Evolutionary conservation across 2,888 invertebrate species (phyloP), one percentile per base, ranked within the genome.

Genomic region (Pollenia angustigena): DNA sequence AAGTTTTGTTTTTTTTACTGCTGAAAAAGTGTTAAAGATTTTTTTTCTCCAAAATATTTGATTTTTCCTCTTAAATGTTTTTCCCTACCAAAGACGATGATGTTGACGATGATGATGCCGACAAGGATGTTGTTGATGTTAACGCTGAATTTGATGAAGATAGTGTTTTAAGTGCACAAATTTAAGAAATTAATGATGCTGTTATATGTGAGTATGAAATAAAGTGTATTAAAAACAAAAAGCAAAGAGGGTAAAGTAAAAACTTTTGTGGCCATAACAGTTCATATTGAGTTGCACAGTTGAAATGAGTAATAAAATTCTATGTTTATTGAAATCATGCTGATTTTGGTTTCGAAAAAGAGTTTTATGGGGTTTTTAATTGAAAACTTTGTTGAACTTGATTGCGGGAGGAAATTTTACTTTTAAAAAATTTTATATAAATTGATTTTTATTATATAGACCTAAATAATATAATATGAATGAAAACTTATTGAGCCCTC

Each of bases 131-230:
- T 78, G 76, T 52, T 80, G 56, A 58, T 76, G 71, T 69, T 81
- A 58, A 64, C 44, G 58, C 48, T 56, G 66, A 72, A 71, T 74
- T 81, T 81, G 71, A 82, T 82, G 85, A 81, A 75, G 66, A 83
- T 76, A 80, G 76, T 52, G 42, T 80, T 71, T 74, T 66, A 80
- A 79, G 82, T 79, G 74, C 23, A 66, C 54, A 78, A 81, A 78
- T 84, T 81, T 60, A 48, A 64, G 46, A 87, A 68, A 81, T 78
- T 84, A 83, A 84, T 87, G 81, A 84, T 84, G 83, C 76, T 84
- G 80, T 87, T 86, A 83, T 58, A 64, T 82, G 74, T 50, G 75
- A 71, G 82, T 60, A 68, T 54, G 12, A 50, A 58, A 50, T 50
- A 32, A 18, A 10, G 44, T 64, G 54, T 62, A 54, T n/a, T 11